phyloP scores from a whole-genome alignment of 2,113 vertebrate genomes.

The Xiphophorus hellerii region DNA sequence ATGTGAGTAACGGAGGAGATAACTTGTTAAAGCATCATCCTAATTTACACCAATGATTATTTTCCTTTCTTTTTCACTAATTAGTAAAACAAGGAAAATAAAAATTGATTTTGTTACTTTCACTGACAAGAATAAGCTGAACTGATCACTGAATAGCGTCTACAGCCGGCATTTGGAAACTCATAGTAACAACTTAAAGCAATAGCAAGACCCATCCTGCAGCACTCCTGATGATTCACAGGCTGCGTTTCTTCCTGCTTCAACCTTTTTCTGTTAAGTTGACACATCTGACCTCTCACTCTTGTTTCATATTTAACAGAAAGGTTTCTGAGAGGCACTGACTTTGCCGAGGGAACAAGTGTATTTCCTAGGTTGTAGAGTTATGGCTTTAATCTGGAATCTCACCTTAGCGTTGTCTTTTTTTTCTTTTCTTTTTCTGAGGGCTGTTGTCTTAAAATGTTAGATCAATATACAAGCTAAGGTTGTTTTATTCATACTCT shows the following conservation, averaged over 20 bases:
- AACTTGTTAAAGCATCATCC: too few relatives aligned
- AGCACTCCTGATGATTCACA: not conserved
- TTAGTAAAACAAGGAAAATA: too few relatives aligned
- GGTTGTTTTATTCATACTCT: conserved; percentile 17
- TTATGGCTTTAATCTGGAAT: not conserved
- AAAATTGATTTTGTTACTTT: too few relatives aligned
- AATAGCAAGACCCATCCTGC: not conserved
- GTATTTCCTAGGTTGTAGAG: not conserved
- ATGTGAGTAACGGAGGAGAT: too few relatives aligned
- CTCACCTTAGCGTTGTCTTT: not conserved
- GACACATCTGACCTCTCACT: not conserved
- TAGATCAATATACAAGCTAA: not conserved
- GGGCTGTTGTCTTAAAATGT: not conserved
- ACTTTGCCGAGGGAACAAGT: not conserved
- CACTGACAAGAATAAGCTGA: too few relatives aligned
- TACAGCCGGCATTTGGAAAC: too few relatives aligned
- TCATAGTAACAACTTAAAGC: not conserved
- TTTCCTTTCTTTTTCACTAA: too few relatives aligned
- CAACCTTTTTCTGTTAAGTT: not conserved
- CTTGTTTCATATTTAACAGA: not conserved
- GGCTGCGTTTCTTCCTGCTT: not conserved
- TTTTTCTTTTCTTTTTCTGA: too few relatives aligned
- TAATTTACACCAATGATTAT: too few relatives aligned
- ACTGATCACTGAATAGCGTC: not conserved
- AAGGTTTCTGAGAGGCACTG: not conserved